Percentiles rank a stretch among this genome's conserved stretches.
phyloP scores from a whole-genome alignment of 2,113 vertebrate genomes.

The Alethe diademata region DNA sequence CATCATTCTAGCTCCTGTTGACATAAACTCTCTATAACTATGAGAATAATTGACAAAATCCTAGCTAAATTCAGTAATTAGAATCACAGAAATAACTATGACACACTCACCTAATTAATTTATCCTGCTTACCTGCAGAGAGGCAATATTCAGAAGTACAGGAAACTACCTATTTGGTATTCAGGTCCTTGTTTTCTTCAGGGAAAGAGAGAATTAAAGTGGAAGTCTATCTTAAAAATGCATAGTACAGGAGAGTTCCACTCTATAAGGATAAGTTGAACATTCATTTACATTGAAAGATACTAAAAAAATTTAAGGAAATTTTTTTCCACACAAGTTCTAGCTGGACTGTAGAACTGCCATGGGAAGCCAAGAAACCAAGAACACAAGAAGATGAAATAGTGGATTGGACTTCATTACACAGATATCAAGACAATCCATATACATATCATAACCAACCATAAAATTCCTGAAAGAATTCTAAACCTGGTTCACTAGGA shows the following conservation, averaged over 20 bases:
- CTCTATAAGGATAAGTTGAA: not conserved
- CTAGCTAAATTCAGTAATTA: not conserved
- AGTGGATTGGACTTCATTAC: not conserved
- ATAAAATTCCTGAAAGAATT: not conserved
- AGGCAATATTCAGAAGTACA: not conserved
- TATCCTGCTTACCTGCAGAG: not conserved
- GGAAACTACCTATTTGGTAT: not conserved
- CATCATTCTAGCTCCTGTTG: not conserved
- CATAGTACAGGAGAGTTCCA: not conserved
- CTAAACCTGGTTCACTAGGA: not conserved
- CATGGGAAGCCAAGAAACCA: not conserved
- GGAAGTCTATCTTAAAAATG: not conserved
- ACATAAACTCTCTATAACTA: not conserved
- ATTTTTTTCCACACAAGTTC: not conserved
- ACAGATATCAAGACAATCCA: not conserved
- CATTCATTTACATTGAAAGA: not conserved
- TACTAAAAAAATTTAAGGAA: not conserved
- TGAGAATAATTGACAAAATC: not conserved
- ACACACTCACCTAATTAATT: not conserved
- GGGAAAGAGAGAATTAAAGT: not conserved
- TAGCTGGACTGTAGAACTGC: not conserved
- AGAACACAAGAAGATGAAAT: not conserved
- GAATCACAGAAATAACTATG: not conserved
- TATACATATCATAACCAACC: not conserved
- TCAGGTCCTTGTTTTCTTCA: not conserved